Base-by-base conservation (phyloP, 2,888 invertebrate genomes). In the Disparrhopalites patrizii region DNA sequence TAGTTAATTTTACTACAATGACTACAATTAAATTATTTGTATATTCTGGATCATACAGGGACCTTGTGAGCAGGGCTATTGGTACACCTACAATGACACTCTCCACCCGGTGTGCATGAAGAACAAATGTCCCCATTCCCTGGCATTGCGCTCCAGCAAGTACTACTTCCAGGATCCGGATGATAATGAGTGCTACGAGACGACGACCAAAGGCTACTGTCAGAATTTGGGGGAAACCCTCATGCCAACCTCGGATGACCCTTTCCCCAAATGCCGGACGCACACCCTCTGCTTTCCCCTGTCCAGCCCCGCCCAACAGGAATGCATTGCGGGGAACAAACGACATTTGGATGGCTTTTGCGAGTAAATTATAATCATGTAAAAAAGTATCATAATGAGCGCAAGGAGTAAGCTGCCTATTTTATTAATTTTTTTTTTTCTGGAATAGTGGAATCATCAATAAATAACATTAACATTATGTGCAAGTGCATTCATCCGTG, bases 301-400 rank as follows among this genome's bases (percentile, higher is more conserved):
- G 2, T 64, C 68, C 10, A 36, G 62, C 13, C 74, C 74, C 1
- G 66, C 68, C 30, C 64, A 65, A 23, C 70, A 71, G 31, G 68
- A 66, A 36, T 75, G 74, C 60, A 62, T 72, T 66, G 66, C 65
- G 13, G 74, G 74, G 10, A 70, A 72, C 30, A 69, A 68, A 52
- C 18, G 55, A 23, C 52, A 55, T n/a, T 15, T 55, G 13, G 65
- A 60, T 10, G 68, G 65, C 15, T 30, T 55, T 36, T 69, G 67
- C 43, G 58, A 62, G 56, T 25, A 62, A 57, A 8, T 38, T 38
- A 15, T 43, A n/a, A n/a, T n/a, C n/a, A n/a, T n/a, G n/a, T n/a
- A n/a, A n/a, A n/a, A n/a, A n/a, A n/a, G n/a, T n/a, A n/a, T n/a
- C n/a, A n/a, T n/a, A n/a, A n/a, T n/a, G n/a, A n/a, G n/a, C n/a